A percentile compares a stretch with the other conserved stretches of the same genome.
These are phyloP conservation scores for Conchocele bisecta DNA, from an alignment of 2,888 invertebrate genomes.

Conservation along the genomic window DNA sequence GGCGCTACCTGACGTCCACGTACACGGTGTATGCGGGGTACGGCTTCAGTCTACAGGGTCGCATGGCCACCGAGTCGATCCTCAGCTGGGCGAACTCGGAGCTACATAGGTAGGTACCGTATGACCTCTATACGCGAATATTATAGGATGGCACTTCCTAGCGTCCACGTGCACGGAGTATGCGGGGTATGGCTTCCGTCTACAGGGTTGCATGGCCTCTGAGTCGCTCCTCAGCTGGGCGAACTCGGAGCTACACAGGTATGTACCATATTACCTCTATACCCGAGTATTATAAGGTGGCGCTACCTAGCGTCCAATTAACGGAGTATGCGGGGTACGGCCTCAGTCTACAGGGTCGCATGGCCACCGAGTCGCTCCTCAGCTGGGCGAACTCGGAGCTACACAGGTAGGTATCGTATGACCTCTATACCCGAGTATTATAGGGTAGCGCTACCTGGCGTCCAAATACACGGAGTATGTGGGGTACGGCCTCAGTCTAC, in stretches of 20 bases:
- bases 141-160: too few species aligned
- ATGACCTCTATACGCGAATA: too few species aligned
- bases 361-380: conserved; percentile 63
- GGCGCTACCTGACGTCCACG: conserved; percentile 70
- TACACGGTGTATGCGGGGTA: conserved; percentile 73
- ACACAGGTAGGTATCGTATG: too few species aligned
- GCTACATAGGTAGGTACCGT: conserved; percentile 71
- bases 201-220: conserved; percentile 27
- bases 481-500: conserved; percentile 66
- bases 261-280: too few species aligned
- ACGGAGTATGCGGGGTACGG: conserved; percentile 73
- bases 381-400: conserved; percentile 72
- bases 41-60: conserved; percentile 56
- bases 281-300: too few species aligned
- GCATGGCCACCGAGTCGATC: conserved; percentile 61
- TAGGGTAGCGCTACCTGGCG: too few species aligned
- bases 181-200: conserved; percentile 67
- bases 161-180: conserved; percentile 69
- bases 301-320: conserved; percentile 71
- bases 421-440: too few species aligned
- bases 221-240: conserved; percentile 73
- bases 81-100: conserved; percentile 72
- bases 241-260: conserved; percentile 71
- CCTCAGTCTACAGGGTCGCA: conserved; percentile 36
- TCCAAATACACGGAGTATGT: conserved; percentile 69